These are phyloP conservation scores for Garrulus glandarius DNA, from an alignment of 2,797 vertebrate species.

Conservation along the genomic window DNA sequence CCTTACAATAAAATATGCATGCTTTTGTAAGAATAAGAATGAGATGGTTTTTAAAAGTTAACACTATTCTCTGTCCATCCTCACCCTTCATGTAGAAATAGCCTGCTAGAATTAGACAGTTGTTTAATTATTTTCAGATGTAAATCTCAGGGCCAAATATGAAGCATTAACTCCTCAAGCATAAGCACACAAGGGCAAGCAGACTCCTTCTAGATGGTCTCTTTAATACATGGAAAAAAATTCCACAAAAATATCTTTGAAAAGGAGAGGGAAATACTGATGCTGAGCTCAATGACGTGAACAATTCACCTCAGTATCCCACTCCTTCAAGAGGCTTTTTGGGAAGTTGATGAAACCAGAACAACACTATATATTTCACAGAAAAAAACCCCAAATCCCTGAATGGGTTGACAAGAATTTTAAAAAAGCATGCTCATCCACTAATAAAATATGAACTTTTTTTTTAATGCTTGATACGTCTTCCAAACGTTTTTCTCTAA, in stretches of 20 bases:
- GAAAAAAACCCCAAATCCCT: neutral
- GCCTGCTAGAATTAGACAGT: neutral
- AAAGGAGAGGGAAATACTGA: neutral
- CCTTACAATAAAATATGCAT: neutral
- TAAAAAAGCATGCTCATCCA: neutral
- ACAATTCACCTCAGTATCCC: neutral
- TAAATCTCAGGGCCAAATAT: neutral
- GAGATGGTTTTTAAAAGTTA: neutral
- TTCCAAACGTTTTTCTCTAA: neutral
- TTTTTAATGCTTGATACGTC: neutral
- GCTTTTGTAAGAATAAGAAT: neutral
- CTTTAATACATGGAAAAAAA: neutral
- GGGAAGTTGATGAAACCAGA: neutral
- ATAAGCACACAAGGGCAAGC: neutral
- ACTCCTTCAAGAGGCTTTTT: neutral
- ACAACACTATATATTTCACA: neutral
- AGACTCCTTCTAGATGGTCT: neutral
- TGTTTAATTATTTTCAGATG: neutral
- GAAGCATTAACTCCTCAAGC: neutral
- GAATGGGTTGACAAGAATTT: neutral
- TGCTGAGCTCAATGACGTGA: neutral
- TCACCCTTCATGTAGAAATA: neutral
- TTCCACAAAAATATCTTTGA: neutral
- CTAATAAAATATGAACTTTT: neutral
- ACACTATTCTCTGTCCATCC: neutral